Evolutionary conservation across 2,888 invertebrate genomes (phyloP), one percentile per base, ranked within the genome.

Genomic region (Eristalis tenax): DNA sequence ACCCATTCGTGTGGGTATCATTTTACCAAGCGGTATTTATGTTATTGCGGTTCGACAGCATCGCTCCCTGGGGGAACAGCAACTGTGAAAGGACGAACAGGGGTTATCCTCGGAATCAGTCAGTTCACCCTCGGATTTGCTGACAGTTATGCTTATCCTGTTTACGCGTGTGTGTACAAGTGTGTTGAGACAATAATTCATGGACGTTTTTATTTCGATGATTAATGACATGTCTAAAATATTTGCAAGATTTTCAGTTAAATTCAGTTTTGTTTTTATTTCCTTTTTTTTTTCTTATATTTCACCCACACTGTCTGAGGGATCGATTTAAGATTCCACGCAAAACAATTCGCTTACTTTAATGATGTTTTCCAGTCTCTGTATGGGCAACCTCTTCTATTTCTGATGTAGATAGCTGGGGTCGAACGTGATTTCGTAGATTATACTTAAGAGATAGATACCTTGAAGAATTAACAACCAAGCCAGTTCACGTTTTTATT

Each of bases 11-110:
- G 35, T 66, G 56, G 71, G 71, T 87, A 87, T 87, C 87, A 76
- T 78, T 79, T 87, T 83, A 79, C 87, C 79, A 73, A 83, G 83
- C 38, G 79, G 74, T 83, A 87, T 87, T 87, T 79, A 79, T 87
- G 79, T 71, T 79, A 83, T 87, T 87, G 87, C 68, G 87, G 87
- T 87, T 79, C 83, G 65, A 70, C 70, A 66, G 63, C 43, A 75
- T 43, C 22, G 43, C 6, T 40, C 28, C 59, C 56, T 61, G 77
- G 77, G 59, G 63, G 63, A 65, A 43, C 32, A 32, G 15, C 32
- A n/a, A 10, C 26, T n/a, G 56, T 15, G 18, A 50, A 18, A 28
- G 35, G 63, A 18, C 22, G 38, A 68, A 56, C 70, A 82, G 66
- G 82, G 82, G 71, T 66, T 66, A 11, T 18, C 38, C 40, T 13